Evolutionary conservation across 2,888 invertebrate species (phyloP), one percentile per base, ranked within the genome.

Genomic region (Hemicrepidius hirtus): DNA sequence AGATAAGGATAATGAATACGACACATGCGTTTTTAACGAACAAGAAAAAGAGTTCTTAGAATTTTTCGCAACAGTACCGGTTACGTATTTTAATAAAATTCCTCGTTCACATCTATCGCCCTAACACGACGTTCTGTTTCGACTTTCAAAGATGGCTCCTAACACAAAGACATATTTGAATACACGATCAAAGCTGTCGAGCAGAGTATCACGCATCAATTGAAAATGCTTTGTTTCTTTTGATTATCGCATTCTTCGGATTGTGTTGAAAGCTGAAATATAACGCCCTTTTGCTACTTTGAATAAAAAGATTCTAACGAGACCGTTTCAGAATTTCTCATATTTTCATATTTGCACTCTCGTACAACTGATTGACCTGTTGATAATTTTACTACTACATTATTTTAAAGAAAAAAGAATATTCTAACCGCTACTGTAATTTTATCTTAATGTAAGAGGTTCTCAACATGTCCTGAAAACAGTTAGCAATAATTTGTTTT

Each of bases 111-210:
- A 76, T 75, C 63, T 44, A 75, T 69, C 72, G 65, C 75, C 69
- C 74, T 73, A 71, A 75, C 66, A 65, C 71, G 71, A 65, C 60
- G 60, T 63, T 73, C 71, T 71, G 68, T 21, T 70, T 68, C 60
- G 75, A 69, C 75, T 66, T 65, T 75, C 75, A 75, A 76, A 77
- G 76, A 82, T 80, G 80, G 76, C 78, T 76, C 73, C 75, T 76
- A 75, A 77, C 79, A 80, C 82, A 83, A 83, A 83, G 83, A 81
- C 81, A 82, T 82, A 81, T 83, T 82, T 82, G 83, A 82, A 83
- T 83, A 80, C 78, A 78, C 83, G 81, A 82, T 83, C 81, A 82
- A 82, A 82, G 82, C 78, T 75, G 70, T 68, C 73, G 65, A 68
- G 71, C 77, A 68, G 75, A 78, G 78, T 76, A 78, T 78, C 80